A percentile compares a stretch with the other conserved stretches of the same genome.
Conservation (phyloP, 2,797 vertebrate species). For the Gallinago solitaria region DNA sequence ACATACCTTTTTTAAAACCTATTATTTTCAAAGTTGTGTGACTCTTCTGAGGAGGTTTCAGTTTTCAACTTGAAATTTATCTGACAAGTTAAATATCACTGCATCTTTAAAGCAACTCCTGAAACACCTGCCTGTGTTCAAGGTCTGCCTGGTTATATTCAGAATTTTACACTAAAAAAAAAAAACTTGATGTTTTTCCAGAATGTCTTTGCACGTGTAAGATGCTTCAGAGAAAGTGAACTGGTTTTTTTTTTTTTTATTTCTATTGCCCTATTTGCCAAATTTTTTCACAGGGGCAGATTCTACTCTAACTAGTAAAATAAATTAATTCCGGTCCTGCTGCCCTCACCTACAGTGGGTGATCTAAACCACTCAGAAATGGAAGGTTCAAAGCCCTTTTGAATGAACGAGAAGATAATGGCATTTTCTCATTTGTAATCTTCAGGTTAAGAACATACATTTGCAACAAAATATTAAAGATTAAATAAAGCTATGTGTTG, state of each 20-base stretch:
- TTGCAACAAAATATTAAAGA: not conserved
- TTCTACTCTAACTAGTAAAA: not conserved
- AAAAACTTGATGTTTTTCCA: not conserved
- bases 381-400: not conserved
- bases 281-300: not conserved
- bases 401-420: not conserved
- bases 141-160: not conserved
- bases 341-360: not conserved
- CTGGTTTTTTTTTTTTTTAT: not conserved
- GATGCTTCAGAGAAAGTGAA: not conserved
- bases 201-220: not conserved
- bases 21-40: not conserved
- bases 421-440: not conserved
- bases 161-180: not conserved
- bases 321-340: not conserved
- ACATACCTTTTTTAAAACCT: not conserved
- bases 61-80: not conserved
- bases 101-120: not conserved
- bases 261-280: not conserved
- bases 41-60: not conserved
- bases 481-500: not conserved
- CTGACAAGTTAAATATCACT: not conserved
- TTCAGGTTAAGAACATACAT: not conserved
- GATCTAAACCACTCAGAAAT: not conserved
- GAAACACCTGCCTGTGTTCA: not conserved